Evolutionary conservation across 2,797 vertebrate species (phyloP), one percentile per base, ranked within the genome.

Genomic region (Poecilia velifera): DNA sequence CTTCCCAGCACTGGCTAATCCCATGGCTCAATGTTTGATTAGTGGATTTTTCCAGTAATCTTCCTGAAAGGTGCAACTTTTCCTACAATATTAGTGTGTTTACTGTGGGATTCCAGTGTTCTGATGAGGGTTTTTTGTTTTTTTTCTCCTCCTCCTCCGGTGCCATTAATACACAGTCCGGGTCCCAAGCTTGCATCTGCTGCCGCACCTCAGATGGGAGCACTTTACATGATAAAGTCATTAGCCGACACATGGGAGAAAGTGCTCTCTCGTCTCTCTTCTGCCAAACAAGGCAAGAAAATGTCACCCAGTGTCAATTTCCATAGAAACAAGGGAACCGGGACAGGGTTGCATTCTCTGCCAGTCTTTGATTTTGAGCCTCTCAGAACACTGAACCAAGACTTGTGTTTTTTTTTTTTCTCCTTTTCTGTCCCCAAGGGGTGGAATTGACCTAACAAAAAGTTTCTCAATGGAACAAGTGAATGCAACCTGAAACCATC

Each of bases 301-400:
- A 92, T 88, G 92, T 95, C 92, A 88, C 88, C 91, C 86, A 90
- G 93, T 94, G 91, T 94, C 88, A 88, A 94, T 95, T 91, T 89
- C 94, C 94, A 95, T 93, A 95, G 94, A 94, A 95, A 96, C 93
- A 86, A 83, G 88, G 84, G 88, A 89, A 89, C 78, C 86, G 53
- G 78, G 85, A 90, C 83, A 84, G 89, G 88, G 85, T 85, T 87
- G 81, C 83, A 83, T 88, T 90, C 84, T 83, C 88, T 90, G 92
- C 88, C 80, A 83, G 80, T 87, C 88, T 92, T 88, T 93, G 88
- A 93, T 92, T 94, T 90, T 53, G 51, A 87, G 82, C 82, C 83
- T 86, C 82, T 76, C 73, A 70, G 73, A 91, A 90, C 85, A 91
- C 80, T 59, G 84, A 88, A 88, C 64, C 78, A 71, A 86, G 90